These are phyloP conservation scores for Aphyosemion australe DNA, from an alignment of 2,113 vertebrate genomes.

Conservation along the genomic window DNA sequence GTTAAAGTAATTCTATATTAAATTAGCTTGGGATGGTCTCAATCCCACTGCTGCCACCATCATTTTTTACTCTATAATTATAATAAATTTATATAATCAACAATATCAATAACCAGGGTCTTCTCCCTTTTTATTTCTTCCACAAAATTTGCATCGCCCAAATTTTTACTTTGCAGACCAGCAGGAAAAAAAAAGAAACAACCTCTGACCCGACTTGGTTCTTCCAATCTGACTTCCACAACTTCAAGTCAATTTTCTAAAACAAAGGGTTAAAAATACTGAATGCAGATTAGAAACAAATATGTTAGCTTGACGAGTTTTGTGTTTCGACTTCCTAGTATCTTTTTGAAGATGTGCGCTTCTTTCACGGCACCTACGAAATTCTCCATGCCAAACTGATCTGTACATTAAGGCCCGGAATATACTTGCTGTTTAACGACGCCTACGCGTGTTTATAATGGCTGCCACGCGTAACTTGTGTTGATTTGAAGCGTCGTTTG, in stretches of 20 bases:
- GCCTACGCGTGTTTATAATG: too few relatives aligned
- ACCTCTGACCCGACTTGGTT: too few relatives aligned
- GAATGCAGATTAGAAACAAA: conserved; percentile 23
- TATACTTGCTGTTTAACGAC: too few relatives aligned
- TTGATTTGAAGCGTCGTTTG: too few relatives aligned
- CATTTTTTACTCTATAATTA: too few relatives aligned
- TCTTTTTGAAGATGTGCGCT: conserved; percentile 39
- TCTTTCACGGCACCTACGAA: conserved; percentile 41
- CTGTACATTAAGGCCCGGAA: too few relatives aligned
- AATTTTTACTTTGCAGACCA: conserved; percentile 16
- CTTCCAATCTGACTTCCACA: conserved; percentile 29
- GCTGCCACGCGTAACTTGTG: too few relatives aligned
- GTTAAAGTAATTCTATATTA: too few relatives aligned
- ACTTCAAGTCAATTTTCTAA: not conserved
- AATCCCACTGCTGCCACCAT: too few relatives aligned
- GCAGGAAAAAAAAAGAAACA: not conserved
- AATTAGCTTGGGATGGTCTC: too few relatives aligned
- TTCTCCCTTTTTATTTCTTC: not conserved
- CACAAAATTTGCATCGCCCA: conserved; percentile 8
- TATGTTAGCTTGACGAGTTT: conserved; percentile 1
- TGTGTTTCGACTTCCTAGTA: conserved; percentile 23
- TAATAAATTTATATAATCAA: too few relatives aligned
- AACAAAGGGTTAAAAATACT: conserved; percentile 35
- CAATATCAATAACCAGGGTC: too few relatives aligned
- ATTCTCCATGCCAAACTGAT: conserved; percentile 56